Percentiles rank a stretch among this genome's conserved stretches.
phyloP scores from a whole-genome alignment of 2,797 vertebrate species.

The Sphenopsis melanotis region DNA sequence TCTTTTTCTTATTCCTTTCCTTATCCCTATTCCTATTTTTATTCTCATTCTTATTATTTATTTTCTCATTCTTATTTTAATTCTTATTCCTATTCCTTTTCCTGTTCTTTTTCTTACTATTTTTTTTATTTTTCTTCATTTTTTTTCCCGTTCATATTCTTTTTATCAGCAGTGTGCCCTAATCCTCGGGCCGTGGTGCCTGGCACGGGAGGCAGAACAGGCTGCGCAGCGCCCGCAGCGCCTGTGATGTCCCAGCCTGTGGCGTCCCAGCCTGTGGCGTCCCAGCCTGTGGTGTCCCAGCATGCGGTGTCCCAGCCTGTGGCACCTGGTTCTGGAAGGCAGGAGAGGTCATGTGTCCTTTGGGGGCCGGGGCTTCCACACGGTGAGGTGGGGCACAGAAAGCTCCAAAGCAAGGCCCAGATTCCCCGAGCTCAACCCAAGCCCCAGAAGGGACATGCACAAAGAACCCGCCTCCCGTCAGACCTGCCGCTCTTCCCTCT shows the following conservation, averaged over 20 bases:
- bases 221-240: not conserved
- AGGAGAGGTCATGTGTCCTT: not conserved
- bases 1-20: not conserved
- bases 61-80: too few relatives aligned
- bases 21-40: not conserved
- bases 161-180: not conserved
- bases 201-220: not conserved
- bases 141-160: not conserved
- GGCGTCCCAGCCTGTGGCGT: not conserved
- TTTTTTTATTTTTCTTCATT: not conserved
- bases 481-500: fast-evolving
- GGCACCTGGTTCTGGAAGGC: not conserved
- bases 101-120: not conserved
- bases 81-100: not conserved
- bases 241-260: not conserved
- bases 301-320: not conserved
- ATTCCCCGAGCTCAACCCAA: not conserved
- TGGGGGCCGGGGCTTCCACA: not conserved
- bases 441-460: not conserved
- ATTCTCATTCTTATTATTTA: too few relatives aligned
- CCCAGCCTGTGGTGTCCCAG: not conserved
- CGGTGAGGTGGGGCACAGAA: not conserved
- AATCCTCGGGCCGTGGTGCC: not conserved
- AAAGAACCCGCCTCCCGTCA: not conserved
- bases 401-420: too few relatives aligned